These are phyloP conservation scores for Brachionus rubens DNA, from an alignment of 1,140 invertebrate species.

Conservation along the genomic window DNA sequence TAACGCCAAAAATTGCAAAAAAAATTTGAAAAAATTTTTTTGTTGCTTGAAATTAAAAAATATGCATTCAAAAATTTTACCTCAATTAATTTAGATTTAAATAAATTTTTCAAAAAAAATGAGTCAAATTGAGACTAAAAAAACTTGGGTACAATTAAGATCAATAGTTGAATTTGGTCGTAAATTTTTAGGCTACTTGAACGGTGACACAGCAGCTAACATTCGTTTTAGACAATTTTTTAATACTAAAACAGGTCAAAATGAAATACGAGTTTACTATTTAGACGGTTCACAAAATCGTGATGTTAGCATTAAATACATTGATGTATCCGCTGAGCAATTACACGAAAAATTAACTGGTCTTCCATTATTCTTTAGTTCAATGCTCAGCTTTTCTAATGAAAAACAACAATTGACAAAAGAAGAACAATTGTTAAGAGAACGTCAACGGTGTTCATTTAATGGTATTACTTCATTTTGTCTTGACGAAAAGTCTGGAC, in stretches of 20 bases:
- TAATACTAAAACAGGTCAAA: conserved; percentile 1
- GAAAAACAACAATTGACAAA: conserved; percentile 44
- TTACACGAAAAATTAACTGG: conserved; percentile 7
- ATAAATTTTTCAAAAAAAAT: background rate
- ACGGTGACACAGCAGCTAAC: conserved; percentile 4
- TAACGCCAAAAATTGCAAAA: too few species aligned
- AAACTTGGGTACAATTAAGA: conserved; percentile 1
- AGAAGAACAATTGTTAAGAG: conserved; percentile 33
- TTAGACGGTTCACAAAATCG: background rate
- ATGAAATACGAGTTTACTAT: conserved; percentile 33
- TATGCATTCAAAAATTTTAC: too few species aligned
- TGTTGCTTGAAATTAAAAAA: too few species aligned
- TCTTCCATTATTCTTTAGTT: background rate
- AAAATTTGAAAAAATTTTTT: too few species aligned
- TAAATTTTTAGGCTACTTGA: conserved; percentile 30
- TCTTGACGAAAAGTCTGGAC: conserved; percentile 26
- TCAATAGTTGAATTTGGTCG: conserved; percentile 40
- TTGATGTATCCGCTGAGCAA: background rate
- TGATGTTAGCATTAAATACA: conserved; percentile 24
- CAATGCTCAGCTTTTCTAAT: background rate
- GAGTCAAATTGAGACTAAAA: background rate
- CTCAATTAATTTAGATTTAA: too few species aligned
- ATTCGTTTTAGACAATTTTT: conserved; percentile 31
- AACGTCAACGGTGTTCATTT: conserved; percentile 30
- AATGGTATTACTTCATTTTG: conserved; percentile 31